Base-by-base conservation (phyloP, 1,140 invertebrate genomes). In the Drosophila nannoptera region DNA sequence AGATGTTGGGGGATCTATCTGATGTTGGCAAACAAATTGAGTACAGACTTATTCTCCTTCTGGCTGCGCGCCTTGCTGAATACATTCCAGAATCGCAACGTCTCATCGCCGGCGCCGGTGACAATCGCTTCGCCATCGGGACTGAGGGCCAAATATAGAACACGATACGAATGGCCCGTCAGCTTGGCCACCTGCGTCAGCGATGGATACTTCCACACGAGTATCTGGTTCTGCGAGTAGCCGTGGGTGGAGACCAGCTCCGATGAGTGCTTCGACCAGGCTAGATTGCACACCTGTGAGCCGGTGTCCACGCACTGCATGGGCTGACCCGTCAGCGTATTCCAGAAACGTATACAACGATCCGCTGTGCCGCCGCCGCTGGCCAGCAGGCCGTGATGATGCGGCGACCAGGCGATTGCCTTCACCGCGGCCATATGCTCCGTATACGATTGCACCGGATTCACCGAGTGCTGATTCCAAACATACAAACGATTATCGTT, bases 101-200 rank as follows among this genome's bases (percentile, higher is more conserved):
- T 99, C 90, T 99, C 99, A 90, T 99, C 99, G 0, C 98, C 99
- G 12, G 98, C 98, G 7, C 98, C 99, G 0, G 99, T 99, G 0
- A 99, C 99, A 69, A 99, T 99, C 0, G 98, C 97, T 90, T 99
- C 98, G 14, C 98, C 99, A 90, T 99, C 98, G 0, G 99, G 99
- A 35, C 98, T 99, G 92, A 99, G 94, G 0, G 98, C 98, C 75
- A 99, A 90, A 90, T 99, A 99, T 0, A 99, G 91, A 5, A 99
- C 99, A 72, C 99, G 92, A 89, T 97, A 99, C 22, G 97, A 97
- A 90, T 99, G 99, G 3, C 99, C 99, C 2, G 97, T 99, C 50
- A 99, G 91, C 91, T 99, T 99, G 22, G 98, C 98, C 49, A 99
- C 98, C 90, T 91, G 92, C 5, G 96, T 97, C 49, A 99, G 91